Evolutionary conservation across 1,140 invertebrate species (phyloP), one percentile per base, ranked within the genome.

Genomic region (Metopolophium dirhodum): DNA sequence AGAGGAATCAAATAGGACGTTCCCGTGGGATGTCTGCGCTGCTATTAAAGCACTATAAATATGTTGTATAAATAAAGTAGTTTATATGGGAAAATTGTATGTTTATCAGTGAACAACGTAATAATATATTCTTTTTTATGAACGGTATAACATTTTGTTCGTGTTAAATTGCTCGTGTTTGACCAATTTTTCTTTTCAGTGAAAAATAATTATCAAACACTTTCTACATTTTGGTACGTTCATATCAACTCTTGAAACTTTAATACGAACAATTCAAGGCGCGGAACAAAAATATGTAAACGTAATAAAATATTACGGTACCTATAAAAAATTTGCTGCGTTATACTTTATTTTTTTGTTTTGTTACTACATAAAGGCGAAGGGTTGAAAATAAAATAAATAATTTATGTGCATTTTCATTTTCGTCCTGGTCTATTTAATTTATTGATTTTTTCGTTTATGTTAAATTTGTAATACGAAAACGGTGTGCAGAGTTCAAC

Each of bases 71-170:
- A 49, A 49, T 49, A 88, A 88, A 51, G 30, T 35, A 47, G 86
- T 49, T 47, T 88, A n/a, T 88, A 88, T 88, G 47, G 22, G n/a
- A n/a, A 88, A 49, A 88, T 49, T 82, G 35, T 37, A 35, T 23
- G 26, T 47, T 86, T 86, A 86, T n/a, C 37, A 47, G 26, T 30
- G 30, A 86, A 86, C 41, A 45, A 47, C 45, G 7, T 86, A 86
- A 41, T 86, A 86, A 86, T 86, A 45, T 85, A 85, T 85, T 85
- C 41, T 85, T 41, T 85, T 85, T 83, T 83, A 83, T 83, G 35
- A 37, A 37, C 77, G 7, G 18, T 83, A 37, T 83, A 23, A 83
- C 35, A 18, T 86, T 86, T 47, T 11, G 30, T 86, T 86, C 14
- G 26, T 86, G 14, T 47, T 86, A 86, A 30, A 47, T 86, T 30